These are phyloP conservation scores for Aphrophora alni DNA, from an alignment of 2,888 invertebrate species.

Conservation along the genomic window DNA sequence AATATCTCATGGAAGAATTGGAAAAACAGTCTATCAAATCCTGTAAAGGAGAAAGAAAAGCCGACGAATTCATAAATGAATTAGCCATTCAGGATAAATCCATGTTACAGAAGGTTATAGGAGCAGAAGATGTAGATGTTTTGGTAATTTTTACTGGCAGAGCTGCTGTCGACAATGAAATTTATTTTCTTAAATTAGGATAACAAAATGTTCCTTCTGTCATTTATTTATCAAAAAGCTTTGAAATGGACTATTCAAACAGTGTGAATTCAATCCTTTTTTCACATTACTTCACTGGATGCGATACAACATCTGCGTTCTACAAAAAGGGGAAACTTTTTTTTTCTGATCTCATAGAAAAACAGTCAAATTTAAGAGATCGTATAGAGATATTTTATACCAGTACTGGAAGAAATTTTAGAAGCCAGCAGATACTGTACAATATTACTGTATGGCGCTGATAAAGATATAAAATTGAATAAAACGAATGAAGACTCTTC, in stretches of 20 bases:
- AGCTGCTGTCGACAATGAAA: background rate
- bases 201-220: background rate
- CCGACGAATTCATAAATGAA: background rate
- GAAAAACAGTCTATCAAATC: slow-evolving; percentile 2
- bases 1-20: background rate
- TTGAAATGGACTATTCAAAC: background rate
- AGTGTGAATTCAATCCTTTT: background rate
- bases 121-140: background rate
- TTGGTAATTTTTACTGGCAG: background rate
- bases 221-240: background rate
- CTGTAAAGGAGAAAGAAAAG: background rate
- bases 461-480: background rate
- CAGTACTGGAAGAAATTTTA: slow-evolving; percentile 7
- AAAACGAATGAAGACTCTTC: background rate
- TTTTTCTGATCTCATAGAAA: slow-evolving; percentile 13
- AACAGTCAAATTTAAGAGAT: slow-evolving; percentile 7
- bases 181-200: slow-evolving; percentile 22
- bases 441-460: background rate
- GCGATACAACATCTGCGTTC: slow-evolving; percentile 6
- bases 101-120: background rate
- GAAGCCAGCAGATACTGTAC: slow-evolving; percentile 17
- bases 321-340: slow-evolving; percentile 12
- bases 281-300: slow-evolving; percentile 18
- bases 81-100: background rate
- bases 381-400: too few species aligned